These are phyloP conservation scores for Apeira syringaria DNA, from an alignment of 2,888 invertebrate species.

Conservation along the genomic window DNA sequence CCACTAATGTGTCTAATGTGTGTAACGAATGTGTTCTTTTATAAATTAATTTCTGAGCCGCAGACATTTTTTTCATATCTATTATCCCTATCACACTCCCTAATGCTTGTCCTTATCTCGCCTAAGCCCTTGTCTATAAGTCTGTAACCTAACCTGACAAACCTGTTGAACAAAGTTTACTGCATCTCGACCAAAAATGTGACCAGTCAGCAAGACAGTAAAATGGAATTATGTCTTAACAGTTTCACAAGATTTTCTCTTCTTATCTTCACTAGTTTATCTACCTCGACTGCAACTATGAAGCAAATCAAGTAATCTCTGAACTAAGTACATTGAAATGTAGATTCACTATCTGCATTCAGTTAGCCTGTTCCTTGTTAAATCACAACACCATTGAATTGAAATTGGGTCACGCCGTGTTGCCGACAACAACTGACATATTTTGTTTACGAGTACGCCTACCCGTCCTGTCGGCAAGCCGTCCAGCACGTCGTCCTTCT, in stretches of 20 bases:
- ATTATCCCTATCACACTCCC: no score
- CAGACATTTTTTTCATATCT: no score
- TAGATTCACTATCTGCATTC: constrained; percentile 14
- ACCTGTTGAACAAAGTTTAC: no score
- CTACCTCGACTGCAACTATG: constrained; percentile 1
- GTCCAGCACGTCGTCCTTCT: constrained; percentile 17
- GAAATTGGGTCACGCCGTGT: constrained; percentile 15
- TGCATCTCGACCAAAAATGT: no score
- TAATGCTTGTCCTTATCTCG: no score
- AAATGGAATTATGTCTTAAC: background rate
- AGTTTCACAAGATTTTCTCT: background rate
- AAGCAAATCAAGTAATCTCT: constrained; percentile 10
- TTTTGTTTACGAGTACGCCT: constrained; percentile 30
- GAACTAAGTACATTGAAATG: constrained; percentile 13
- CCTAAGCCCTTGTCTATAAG: no score
- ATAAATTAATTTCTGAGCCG: no score
- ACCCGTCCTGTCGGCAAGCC: constrained; percentile 6
- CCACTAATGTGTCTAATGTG: no score
- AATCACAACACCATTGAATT: constrained; percentile 11
- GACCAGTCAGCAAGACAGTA: background rate
- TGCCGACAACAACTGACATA: constrained; percentile 15
- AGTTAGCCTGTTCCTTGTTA: constrained; percentile 8
- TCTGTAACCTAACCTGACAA: no score
- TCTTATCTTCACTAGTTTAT: no score
- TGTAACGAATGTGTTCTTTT: no score